These are phyloP conservation scores for Rostratula benghalensis DNA, from an alignment of 2,113 vertebrate genomes.

Conservation along the genomic window DNA sequence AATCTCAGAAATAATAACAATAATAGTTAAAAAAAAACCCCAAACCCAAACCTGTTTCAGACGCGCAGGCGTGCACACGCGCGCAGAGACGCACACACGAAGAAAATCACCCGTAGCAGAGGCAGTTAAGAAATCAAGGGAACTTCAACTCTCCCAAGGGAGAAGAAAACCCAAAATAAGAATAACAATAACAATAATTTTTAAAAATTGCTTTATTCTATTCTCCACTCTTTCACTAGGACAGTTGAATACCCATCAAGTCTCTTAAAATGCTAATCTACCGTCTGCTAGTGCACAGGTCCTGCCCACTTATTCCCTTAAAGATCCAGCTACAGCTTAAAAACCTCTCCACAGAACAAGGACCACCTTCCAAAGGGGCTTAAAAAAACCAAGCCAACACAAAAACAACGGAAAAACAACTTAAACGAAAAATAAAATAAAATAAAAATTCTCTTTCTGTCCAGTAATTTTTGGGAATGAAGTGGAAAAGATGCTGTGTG, in stretches of 20 bases:
- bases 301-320: constrained; percentile 53
- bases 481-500: neutral
- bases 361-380: neutral
- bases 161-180: neutral
- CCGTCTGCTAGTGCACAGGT: constrained; percentile 50
- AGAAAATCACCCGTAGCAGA: neutral
- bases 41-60: neutral
- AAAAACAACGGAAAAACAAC: too few species aligned
- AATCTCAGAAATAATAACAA: neutral
- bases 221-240: constrained; percentile 22
- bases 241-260: constrained; percentile 25
- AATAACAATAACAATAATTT: neutral
- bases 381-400: neutral
- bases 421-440: too few species aligned
- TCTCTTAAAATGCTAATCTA: constrained; percentile 52
- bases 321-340: neutral
- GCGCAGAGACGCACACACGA: neutral
- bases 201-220: neutral
- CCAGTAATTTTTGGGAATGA: neutral
- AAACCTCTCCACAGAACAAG: neutral
- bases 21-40: neutral
- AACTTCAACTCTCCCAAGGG: neutral
- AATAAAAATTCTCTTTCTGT: neutral
- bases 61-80: neutral
- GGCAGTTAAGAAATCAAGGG: neutral